Evolutionary conservation across 1,140 invertebrate species (phyloP), one percentile per base, ranked within the genome.

Genomic region (Drosophila pseudoobscura): DNA sequence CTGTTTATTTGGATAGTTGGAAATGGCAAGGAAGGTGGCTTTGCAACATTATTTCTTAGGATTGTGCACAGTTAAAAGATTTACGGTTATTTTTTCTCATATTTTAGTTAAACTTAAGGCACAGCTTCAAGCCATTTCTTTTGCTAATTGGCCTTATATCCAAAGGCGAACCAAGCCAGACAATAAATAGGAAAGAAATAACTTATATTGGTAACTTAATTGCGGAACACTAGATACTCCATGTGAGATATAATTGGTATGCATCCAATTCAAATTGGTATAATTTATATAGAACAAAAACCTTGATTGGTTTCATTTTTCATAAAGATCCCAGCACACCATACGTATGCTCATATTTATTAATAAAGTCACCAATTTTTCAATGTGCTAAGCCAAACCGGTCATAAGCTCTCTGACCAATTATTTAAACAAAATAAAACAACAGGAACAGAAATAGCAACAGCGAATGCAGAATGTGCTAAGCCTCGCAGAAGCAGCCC

Each of bases 371-470:
- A 64, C 66, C 51, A 58, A 55, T 58, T 77, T 54, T 49, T 3
- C 41, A 20, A 24, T 41, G 62, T 71, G 59, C 52, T 64, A 44
- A 78, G 52, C 45, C 15, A 49, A 78, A 68, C 22, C 51, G 52
- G 45, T 41, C 56, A 52, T 68, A 54, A 72, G 57, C 51, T 44
- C 55, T 43, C 24, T 35, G 31, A 43, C 22, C 50, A 54, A 68
- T 73, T 78, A 78, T 78, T 78, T 50, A 78, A 78, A 59, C 50
- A 53, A 73, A 73, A 73, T 78, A 73, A 65, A 51, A 70, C 29
- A 78, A 64, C 50, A 64, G 17, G 46, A 79, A 58, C 50, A 64
- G 22, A 54, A 75, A 58, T 74, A 52, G 24, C 59, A 59, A 31
- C 15, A 24, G 29, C 60, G 49, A 45, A 43, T 49, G 29, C 44